Evolutionary conservation across 2,113 vertebrate species (phyloP), one percentile per base, ranked within the genome.

Genomic region (Spea multiplicata): DNA sequence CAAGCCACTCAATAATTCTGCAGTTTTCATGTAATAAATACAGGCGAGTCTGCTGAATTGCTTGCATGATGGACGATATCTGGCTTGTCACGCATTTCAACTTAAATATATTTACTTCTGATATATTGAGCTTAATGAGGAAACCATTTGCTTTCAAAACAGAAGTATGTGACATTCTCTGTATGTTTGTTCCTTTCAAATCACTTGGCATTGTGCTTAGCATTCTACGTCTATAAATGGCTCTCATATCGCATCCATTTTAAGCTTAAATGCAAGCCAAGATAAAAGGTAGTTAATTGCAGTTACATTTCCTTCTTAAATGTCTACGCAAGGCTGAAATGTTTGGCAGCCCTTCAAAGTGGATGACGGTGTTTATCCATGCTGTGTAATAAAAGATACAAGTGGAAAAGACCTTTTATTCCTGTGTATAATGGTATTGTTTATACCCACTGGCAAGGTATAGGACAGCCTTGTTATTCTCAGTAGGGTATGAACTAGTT

Each of bases 311-410:
- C 49, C 5, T 73, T n/a, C 46, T 68, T 14, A 13, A 47, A 12
- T 48, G 55, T 66, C 44, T 66, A 50, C 65, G 47, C 64, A 48
- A 44, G 17, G 47, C 68, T 50, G 14, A 78, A 78, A 78, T 49
- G 4, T 52, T 71, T 78, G 47, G 57, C 67, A 78, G 68, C n/a
- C 17, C 47, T 62, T 64, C 67, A 78, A 52, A 14, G 8, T 12
- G 44, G 66, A 68, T n/a, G 66, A 46, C 59, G 2, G 57, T 78
- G 12, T 57, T 71, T 52, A 78, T 65, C 47, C 50, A 8, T 53
- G 57, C 55, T 71, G 47, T 64, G 47, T 64, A 71, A 46, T 71
- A 57, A 71, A 78, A 59, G n/a, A 65, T 68, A 10, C 50, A 68
- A 76, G 13, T 47, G 50, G 14, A 6, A 52, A 8, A 65, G 30